A percentile compares a stretch with the other conserved stretches of the same genome.
These are phyloP conservation scores for Myotis lucifugus DNA, from an alignment of 2,113 vertebrate species.

Conservation along the genomic window DNA sequence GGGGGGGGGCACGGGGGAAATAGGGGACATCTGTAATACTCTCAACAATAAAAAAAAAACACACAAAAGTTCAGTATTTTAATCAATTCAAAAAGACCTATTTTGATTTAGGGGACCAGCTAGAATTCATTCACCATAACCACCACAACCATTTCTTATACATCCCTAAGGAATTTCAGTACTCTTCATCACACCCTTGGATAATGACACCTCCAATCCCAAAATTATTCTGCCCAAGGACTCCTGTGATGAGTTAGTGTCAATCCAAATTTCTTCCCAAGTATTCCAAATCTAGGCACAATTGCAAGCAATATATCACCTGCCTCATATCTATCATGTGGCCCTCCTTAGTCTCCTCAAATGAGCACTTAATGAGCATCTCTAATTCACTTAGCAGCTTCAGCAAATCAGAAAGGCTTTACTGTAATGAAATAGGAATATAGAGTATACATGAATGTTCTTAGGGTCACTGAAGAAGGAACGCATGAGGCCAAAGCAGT, in stretches of 20 bases:
- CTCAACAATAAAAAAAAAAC: neutral
- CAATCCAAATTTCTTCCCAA: neutral
- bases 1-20: accelerated
- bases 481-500: no score
- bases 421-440: slow-evolving; percentile 5
- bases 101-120: neutral
- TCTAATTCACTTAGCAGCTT: neutral
- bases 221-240: neutral
- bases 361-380: neutral
- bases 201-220: neutral
- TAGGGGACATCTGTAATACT: no score
- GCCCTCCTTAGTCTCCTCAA: neutral
- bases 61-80: neutral
- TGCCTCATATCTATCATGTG: neutral
- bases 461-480: no score
- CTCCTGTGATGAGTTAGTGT: neutral
- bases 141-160: neutral
- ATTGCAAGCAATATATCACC: neutral
- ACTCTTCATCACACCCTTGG: neutral
- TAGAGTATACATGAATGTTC: neutral
- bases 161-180: neutral
- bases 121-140: neutral
- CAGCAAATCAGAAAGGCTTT: neutral
- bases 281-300: neutral
- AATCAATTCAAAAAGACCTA: neutral